A percentile compares a stretch with the other conserved stretches of the same genome.
phyloP scores from a whole-genome alignment of 2,113 vertebrate genomes.

The Ochotona princeps region DNA sequence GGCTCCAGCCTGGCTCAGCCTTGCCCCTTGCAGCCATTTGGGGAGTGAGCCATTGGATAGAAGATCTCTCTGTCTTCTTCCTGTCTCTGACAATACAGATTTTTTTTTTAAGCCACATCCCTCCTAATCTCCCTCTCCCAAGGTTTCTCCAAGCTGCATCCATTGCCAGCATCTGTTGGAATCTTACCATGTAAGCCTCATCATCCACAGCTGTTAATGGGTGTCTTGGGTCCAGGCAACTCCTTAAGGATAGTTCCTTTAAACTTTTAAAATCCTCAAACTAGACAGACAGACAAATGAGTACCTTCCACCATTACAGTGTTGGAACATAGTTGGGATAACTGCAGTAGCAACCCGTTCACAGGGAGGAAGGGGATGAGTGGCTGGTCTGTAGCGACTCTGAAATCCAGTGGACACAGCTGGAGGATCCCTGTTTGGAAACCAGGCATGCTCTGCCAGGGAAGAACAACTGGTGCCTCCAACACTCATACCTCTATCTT shows the following conservation, averaged over 20 bases:
- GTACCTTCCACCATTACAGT: no score
- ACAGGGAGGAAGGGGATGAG: neutral
- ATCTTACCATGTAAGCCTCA: neutral
- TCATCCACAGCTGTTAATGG: neutral
- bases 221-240: neutral
- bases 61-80: no score
- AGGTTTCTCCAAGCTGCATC: neutral
- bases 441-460: neutral
- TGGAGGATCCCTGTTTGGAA: neutral
- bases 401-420: neutral
- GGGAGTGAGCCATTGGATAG: no score
- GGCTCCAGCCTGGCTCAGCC: no score
- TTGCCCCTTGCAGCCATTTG: no score
- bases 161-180: neutral
- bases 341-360: neutral
- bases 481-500: neutral
- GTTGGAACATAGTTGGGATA: neutral
- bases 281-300: neutral
- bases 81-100: no score
- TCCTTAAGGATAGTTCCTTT: neutral
- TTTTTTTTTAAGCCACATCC: no score
- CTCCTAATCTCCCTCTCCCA: neutral
- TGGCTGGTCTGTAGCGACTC: neutral
- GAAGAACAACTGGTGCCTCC: neutral
- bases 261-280: neutral